Conservation (phyloP, 64 coral and sea anemone species). For the Orbicella faveolata region DNA sequence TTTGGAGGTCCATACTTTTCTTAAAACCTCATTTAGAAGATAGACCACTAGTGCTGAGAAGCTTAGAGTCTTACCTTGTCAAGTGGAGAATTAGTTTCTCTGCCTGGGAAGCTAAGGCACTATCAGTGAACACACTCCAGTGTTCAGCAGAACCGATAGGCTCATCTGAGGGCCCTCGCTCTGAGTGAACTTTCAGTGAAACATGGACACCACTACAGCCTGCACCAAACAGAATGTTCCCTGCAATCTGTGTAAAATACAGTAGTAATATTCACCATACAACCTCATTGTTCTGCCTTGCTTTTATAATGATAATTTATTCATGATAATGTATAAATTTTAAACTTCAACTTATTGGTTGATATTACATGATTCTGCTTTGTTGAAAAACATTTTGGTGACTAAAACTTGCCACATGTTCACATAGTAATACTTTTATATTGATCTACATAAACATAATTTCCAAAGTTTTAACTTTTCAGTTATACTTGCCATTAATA, state of each 20-base stretch:
- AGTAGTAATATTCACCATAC: not conserved
- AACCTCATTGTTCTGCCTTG: no score
- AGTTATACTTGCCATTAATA: no score
- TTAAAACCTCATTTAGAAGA: not conserved
- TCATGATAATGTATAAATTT: no score
- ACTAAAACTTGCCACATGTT: no score
- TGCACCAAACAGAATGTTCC: conserved; percentile 75
- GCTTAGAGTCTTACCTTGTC: conserved; percentile 49
- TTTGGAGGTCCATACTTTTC: not conserved
- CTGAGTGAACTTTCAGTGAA: conserved; percentile 45
- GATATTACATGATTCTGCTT: no score
- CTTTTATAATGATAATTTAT: no score
- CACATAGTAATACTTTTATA: no score
- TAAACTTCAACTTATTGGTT: no score
- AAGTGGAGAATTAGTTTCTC: conserved; percentile 87
- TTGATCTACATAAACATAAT: no score
- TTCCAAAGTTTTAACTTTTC: no score
- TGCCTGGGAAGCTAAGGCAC: conserved; percentile 65
- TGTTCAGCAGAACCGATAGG: conserved; percentile 34
- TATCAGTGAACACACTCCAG: conserved; percentile 90
- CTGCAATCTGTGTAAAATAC: conserved; percentile 54
- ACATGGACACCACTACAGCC: conserved; percentile 58
- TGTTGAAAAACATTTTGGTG: no score
- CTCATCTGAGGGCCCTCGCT: conserved; percentile 27
- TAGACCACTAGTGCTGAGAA: not conserved